Base-by-base conservation (phyloP, 2,797 vertebrate species). In the Darevskia mixta region DNA sequence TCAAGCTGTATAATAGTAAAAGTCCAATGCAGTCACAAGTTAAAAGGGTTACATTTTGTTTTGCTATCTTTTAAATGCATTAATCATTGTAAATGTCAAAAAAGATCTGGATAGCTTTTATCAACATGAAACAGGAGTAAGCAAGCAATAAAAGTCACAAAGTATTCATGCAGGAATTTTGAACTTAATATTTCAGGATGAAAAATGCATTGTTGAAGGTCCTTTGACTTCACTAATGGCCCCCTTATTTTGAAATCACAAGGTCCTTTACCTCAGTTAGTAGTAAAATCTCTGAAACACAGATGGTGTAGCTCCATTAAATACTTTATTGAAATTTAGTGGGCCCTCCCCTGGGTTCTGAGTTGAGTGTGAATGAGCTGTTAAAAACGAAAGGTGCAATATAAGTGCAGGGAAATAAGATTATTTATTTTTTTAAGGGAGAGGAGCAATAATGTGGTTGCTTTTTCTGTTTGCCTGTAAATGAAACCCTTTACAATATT, bases 321-420 rank as follows among this genome's bases (percentile, higher is more conserved):
- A 90, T 83, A 71, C 67, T 91, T 93, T 88, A 78, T 75, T 90
- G 61, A 86, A 90, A 89, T 90, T 93, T 91, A 95, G 61, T 87
- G 29, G 77, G 79, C 92, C 77, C 29, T 94, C 80, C 73, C 80
- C 5, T 85, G 82, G 71, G 87, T 89, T 93, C 90, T 32, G 84
- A 85, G 87, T 90, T 87, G 80, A 85, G 38, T 27, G 4, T 89
- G 88, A 89, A 91, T 5, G 66, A 94, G 92, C 82, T 88, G 43
- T 79, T 94, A 92, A 93, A 86, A 95, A 89, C 7, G 83, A 91
- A 87, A 78, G 61, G 78, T 90, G 78, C 83, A 93, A 81, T 64
- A 2, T 45, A 88, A 94, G 41, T 69, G 5, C 55, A 87, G 82
- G 88, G 91, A 94, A 87, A 29, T 29, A 86, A 88, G 86, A 89